These are phyloP conservation scores for Podabrus alpinus DNA, from an alignment of 2,888 invertebrate genomes.

Conservation along the genomic window DNA sequence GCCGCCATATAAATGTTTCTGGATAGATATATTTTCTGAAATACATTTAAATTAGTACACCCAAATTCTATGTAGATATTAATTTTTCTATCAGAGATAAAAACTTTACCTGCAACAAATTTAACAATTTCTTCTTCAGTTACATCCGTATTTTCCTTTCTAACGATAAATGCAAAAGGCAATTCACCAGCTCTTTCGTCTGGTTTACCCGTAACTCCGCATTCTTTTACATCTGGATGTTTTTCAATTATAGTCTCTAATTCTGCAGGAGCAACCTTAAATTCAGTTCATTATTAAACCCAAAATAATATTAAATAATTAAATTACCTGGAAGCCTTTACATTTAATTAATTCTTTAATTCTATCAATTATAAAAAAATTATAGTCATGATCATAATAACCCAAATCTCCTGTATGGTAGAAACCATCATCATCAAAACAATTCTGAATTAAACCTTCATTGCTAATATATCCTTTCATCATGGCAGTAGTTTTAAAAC, in stretches of 20 bases:
- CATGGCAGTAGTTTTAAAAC: slow-evolving; percentile 70
- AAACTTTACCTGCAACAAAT: slow-evolving; percentile 53
- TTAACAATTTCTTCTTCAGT: slow-evolving; percentile 47
- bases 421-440: slow-evolving; percentile 74
- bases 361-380: slow-evolving; percentile 79
- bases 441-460: slow-evolving; percentile 61
- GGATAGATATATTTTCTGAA: neutral
- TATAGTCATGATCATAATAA: slow-evolving; percentile 73
- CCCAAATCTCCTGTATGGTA: slow-evolving; percentile 79
- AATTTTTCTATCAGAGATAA: neutral
- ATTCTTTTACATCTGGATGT: slow-evolving; percentile 71
- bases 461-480: slow-evolving; percentile 76
- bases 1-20: neutral
- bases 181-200: slow-evolving; percentile 74
- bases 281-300: neutral
- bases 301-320: neutral
- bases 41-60: neutral
- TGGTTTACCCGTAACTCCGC: slow-evolving; percentile 76
- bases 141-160: slow-evolving; percentile 57
- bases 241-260: slow-evolving; percentile 75
- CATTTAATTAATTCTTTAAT: slow-evolving; percentile 88
- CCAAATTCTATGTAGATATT: neutral
- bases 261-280: slow-evolving; percentile 78
- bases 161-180: slow-evolving; percentile 74
- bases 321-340: slow-evolving; percentile 73